These are phyloP conservation scores for Diarsia rubi DNA, from an alignment of 2,888 invertebrate species.

Conservation along the genomic window DNA sequence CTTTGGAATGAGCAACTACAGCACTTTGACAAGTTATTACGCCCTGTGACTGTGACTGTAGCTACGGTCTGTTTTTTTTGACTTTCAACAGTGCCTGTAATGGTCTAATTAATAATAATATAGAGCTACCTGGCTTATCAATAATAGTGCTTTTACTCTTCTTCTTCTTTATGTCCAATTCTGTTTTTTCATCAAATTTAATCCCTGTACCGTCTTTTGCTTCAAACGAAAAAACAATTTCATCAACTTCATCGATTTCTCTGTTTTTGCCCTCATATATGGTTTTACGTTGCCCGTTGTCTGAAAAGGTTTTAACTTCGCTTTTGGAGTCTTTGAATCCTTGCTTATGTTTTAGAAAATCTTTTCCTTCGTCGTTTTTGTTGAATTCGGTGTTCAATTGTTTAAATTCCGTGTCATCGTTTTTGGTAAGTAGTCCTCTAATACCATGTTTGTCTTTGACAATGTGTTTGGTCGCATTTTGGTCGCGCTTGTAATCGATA, in stretches of 20 bases:
- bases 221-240: background rate
- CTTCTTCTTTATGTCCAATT: no score
- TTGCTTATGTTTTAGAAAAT: fast-evolving
- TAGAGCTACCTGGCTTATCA: background rate
- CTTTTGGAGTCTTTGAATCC: no score
- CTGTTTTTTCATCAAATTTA: background rate
- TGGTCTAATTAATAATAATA: no score
- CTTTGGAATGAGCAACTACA: no score
- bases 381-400: background rate
- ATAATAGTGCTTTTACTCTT: background rate
- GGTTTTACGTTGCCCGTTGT: background rate
- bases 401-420: background rate
- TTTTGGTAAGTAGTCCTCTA: background rate
- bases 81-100: no score
- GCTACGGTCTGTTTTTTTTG: no score
- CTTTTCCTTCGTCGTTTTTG: background rate
- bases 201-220: background rate
- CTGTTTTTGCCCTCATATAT: no score
- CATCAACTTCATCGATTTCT: no score
- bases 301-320: background rate
- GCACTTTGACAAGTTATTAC: no score
- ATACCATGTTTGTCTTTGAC: background rate
- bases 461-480: background rate
- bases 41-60: no score
- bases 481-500: background rate